phyloP scores from a whole-genome alignment of 2,888 invertebrate genomes.

The Spodoptera exigua region DNA sequence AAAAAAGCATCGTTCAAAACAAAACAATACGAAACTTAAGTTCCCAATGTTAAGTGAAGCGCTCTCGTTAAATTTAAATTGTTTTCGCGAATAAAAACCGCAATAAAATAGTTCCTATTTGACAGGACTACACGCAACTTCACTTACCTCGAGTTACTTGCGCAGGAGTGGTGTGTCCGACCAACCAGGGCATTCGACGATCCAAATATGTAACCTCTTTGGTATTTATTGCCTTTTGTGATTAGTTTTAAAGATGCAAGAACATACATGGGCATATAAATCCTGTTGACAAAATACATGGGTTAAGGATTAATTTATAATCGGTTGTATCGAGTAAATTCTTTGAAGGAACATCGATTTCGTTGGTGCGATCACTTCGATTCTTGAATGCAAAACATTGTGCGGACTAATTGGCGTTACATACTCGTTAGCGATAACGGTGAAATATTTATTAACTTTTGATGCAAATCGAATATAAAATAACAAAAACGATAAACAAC shows the following conservation, averaged over 20 bases:
- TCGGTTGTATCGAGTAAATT: neutral
- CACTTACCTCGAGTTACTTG: slow-evolving; percentile 86
- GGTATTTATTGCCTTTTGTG: slow-evolving; percentile 66
- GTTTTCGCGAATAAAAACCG: slow-evolving; percentile 73
- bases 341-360: slow-evolving; percentile 31
- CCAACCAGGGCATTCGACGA: slow-evolving; percentile 69
- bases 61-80: slow-evolving; percentile 75
- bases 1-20: slow-evolving; percentile 46
- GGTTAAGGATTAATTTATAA: slow-evolving; percentile 31
- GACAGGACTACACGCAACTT: slow-evolving; percentile 85
- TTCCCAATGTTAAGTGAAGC: slow-evolving; percentile 66
- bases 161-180: slow-evolving; percentile 76
- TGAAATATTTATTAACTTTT: neutral
- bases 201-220: slow-evolving; percentile 69
- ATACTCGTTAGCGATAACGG: slow-evolving; percentile 2
- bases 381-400: neutral
- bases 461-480: too few species aligned
- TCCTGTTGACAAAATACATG: slow-evolving; percentile 49
- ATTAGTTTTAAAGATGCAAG: slow-evolving; percentile 39
- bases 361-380: neutral
- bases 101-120: slow-evolving; percentile 82
- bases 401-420: too few species aligned
- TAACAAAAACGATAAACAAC: too few species aligned
- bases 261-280: slow-evolving; percentile 41
- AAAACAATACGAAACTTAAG: slow-evolving; percentile 49